Conservation (phyloP, 1,140 invertebrate genomes). For the Eulimnadia texana region DNA sequence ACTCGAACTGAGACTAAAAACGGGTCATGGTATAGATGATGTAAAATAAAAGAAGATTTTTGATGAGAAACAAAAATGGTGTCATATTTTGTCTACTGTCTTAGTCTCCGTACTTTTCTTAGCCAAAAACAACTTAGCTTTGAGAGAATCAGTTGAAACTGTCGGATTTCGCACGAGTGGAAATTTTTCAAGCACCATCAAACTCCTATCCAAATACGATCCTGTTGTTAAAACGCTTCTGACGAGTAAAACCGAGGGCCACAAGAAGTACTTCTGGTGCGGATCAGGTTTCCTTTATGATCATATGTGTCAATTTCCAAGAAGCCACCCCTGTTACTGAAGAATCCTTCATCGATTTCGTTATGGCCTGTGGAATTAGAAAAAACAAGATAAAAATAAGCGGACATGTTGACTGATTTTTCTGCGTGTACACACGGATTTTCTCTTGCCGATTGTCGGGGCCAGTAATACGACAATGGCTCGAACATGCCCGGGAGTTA, state of each 20-base stretch:
- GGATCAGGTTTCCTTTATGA: constrained; percentile 25
- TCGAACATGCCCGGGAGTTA: constrained; percentile 1
- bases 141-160: background rate
- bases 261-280: constrained; percentile 20
- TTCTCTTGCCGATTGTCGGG: constrained; percentile 17
- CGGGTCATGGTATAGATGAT: background rate
- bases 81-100: background rate
- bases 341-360: constrained; percentile 8
- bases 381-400: constrained; percentile 1
- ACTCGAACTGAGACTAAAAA: background rate
- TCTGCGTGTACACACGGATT: constrained; percentile 14
- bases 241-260: background rate
- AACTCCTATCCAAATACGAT: background rate
- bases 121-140: background rate
- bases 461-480: background rate
- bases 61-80: too few relatives aligned
- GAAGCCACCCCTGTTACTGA: background rate
- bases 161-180: background rate
- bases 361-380: background rate
- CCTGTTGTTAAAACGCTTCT: background rate
- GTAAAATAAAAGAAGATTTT: too few relatives aligned
- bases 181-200: background rate
- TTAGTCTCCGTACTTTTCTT: background rate
- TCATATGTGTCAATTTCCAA: constrained; percentile 13
- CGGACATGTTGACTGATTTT: background rate